Base-by-base conservation (phyloP, 2,888 invertebrate genomes). In the Amblyjoppa proteus region DNA sequence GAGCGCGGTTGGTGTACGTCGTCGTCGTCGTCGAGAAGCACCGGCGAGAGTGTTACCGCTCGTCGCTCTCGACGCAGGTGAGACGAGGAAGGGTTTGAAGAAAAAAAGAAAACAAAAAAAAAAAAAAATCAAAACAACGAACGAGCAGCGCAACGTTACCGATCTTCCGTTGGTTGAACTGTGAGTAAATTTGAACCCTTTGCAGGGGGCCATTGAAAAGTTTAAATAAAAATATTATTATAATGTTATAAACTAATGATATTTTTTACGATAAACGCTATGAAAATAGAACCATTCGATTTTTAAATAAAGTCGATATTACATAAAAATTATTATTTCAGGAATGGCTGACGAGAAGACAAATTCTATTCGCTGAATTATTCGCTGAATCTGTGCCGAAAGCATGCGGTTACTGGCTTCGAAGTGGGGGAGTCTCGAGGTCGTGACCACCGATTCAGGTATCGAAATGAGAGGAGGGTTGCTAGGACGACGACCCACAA, bases 371-470 rank as follows among this genome's bases (percentile, higher is more conserved):
- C 20, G 20, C 20, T 20, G 20, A n/a, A 16, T 16, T 64, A 16
- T 64, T 16, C 31, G 11, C 31, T 77, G 77, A 13, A 61, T 51
- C 34, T 68, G 71, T 71, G 45, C 73, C 56, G 76, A 82, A 71
- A 58, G 66, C 79, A 82, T 76, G 75, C 51, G 71, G 81, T 71
- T 82, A 61, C 49, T 49, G 80, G 38, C 34, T 16, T 34, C 20
- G n/a, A 64, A 78, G 85, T 68, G 91, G 91, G 89, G 89, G 91
- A 89, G 91, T 90, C 89, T 79, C 90, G 91, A 90, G 90, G 91
- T 90, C 90, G 90, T 90, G 84, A 71, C 85, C 78, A 87, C 81
- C 61, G 58, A 81, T 83, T 79, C 79, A 85, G 83, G 82, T 81
- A 83, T 81, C 70, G 70, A 81, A 87, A 85, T 73, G 78, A 69